Evolutionary conservation across 2,888 invertebrate species (phyloP).

Genomic region (Tinea trinotella): DNA sequence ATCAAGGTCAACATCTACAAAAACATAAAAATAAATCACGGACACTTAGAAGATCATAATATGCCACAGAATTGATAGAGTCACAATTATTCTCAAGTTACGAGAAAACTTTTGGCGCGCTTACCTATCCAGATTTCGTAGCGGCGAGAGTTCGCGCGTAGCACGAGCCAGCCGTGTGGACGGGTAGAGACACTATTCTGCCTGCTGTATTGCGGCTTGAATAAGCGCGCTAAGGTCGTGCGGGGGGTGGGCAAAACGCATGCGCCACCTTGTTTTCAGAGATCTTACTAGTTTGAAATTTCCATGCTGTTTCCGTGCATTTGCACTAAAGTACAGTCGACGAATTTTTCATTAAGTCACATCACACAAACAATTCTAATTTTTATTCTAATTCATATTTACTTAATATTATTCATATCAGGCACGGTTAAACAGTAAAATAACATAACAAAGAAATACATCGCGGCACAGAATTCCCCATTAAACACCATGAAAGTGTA

Average conservation of each 20-base stretch:
- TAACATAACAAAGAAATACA: too few species aligned
- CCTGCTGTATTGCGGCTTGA: conserved; percentile 25
- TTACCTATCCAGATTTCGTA: conserved; percentile 16
- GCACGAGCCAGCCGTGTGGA: conserved; percentile 24
- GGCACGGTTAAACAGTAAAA: too few species aligned
- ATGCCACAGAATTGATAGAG: neutral
- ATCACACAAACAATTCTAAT: too few species aligned
- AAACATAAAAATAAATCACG: conserved; percentile 1
- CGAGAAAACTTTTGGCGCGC: conserved; percentile 4
- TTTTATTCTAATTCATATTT: too few species aligned
- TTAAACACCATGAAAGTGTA: neutral
- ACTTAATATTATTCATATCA: too few species aligned
- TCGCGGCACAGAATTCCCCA: neutral
- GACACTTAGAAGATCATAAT: conserved; percentile 7
- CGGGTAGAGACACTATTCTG: conserved; percentile 23
- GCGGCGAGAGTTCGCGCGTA: conserved; percentile 11
- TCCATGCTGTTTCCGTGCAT: neutral
- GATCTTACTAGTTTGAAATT: neutral
- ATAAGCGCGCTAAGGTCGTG: conserved; percentile 19
- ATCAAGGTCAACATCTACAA: conserved; percentile 2
- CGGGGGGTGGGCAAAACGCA: conserved; percentile 27
- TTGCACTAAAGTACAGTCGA: neutral
- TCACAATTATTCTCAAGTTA: neutral
- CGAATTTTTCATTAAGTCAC: too few species aligned
- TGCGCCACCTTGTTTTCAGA: conserved; percentile 20